These are phyloP conservation scores for Gibbula magus DNA, from an alignment of 2,888 invertebrate genomes.

Conservation along the genomic window DNA sequence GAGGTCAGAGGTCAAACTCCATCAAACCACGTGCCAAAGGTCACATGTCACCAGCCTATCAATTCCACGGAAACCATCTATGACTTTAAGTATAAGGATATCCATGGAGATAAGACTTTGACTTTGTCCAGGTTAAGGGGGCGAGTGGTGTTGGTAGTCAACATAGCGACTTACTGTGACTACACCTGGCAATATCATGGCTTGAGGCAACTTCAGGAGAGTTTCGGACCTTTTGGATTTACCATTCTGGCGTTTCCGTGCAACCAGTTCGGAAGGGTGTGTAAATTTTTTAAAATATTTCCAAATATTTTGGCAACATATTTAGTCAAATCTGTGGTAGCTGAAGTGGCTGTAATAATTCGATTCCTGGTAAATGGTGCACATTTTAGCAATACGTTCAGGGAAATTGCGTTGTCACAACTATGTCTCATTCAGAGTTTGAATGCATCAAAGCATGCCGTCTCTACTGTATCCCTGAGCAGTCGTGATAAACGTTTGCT, in stretches of 20 bases:
- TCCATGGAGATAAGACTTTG: background rate
- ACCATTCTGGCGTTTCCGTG: slow-evolving; percentile 75
- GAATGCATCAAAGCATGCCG: too few relatives aligned
- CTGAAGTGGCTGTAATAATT: too few relatives aligned
- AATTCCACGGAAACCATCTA: background rate
- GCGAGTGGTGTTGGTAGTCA: slow-evolving; percentile 69
- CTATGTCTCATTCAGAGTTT: too few relatives aligned
- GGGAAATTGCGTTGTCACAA: too few relatives aligned
- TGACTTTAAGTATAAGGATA: slow-evolving; percentile 1
- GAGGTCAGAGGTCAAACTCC: background rate
- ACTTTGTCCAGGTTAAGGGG: slow-evolving; percentile 10
- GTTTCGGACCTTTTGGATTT: slow-evolving; percentile 61
- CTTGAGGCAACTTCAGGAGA: slow-evolving; percentile 74
- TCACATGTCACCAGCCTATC: background rate
- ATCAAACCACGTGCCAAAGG: background rate
- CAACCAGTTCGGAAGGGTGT: slow-evolving; percentile 73
- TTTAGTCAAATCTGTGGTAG: too few relatives aligned
- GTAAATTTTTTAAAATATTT: slow-evolving; percentile 3
- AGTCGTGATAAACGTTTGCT: too few relatives aligned
- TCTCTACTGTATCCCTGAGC: too few relatives aligned
- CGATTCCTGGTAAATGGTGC: too few relatives aligned
- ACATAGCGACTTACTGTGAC: slow-evolving; percentile 76
- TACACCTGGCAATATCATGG: slow-evolving; percentile 74
- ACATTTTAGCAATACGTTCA: too few relatives aligned
- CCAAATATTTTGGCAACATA: background rate